phyloP scores from a whole-genome alignment of 2,797 vertebrate species.

The Heteromormyrus szaboi region DNA sequence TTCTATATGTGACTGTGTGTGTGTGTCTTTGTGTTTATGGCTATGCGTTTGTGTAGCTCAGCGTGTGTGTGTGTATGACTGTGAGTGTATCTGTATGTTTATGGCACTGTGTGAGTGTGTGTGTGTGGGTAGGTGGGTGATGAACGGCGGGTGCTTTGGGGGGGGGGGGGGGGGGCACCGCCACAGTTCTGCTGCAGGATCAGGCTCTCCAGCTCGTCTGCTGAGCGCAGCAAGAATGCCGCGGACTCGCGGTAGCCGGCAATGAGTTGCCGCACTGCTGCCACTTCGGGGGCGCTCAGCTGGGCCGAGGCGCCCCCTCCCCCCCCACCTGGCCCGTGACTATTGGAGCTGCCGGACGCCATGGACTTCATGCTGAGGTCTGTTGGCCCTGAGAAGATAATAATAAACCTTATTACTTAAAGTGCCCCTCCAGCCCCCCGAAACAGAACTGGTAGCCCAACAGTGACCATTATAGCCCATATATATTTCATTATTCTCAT shows the following conservation, averaged over 20 bases:
- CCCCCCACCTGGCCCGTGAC: slow-evolving; percentile 76
- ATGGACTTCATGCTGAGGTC: slow-evolving; percentile 97
- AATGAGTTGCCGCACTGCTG: slow-evolving; percentile 94
- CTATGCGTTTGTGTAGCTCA: not conserved
- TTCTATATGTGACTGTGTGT: not conserved
- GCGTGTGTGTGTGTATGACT: slow-evolving; percentile 13
- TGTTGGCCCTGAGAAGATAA: slow-evolving; percentile 75
- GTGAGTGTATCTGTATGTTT: slow-evolving; percentile 8
- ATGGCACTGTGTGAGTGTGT: slow-evolving; percentile 13
- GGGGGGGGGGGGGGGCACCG: not conserved
- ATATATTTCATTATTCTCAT: not conserved
- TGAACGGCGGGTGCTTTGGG: not conserved
- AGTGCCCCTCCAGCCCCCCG: not conserved
- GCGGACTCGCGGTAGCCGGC: slow-evolving; percentile 95
- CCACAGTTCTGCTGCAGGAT: slow-evolving; percentile 98
- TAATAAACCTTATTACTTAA: not conserved
- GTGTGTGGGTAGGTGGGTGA: not conserved
- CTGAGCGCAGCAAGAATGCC: slow-evolving; percentile 93
- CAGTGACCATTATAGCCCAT: not conserved
- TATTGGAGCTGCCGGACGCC: slow-evolving; percentile 76
- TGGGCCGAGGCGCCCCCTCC: slow-evolving; percentile 84
- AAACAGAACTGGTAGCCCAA: not conserved
- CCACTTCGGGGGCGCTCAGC: slow-evolving; percentile 94
- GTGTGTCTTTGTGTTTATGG: slow-evolving; percentile 25
- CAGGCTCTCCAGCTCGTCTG: slow-evolving; percentile 98